Base-by-base conservation (phyloP, 2,797 vertebrate species). In the Melanotaenia nigrans region DNA sequence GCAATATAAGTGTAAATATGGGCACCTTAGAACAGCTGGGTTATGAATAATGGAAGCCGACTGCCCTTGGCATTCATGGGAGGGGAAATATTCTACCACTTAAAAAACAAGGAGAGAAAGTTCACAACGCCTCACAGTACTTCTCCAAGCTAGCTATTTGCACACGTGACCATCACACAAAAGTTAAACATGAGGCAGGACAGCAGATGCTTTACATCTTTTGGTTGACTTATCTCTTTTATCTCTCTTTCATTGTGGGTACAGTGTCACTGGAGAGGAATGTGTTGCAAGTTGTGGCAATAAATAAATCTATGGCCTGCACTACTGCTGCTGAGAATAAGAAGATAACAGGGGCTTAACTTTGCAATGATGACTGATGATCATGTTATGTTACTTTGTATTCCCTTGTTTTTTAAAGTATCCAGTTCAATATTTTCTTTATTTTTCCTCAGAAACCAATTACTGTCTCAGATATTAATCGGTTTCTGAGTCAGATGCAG, bases 1-100 rank as follows among this genome's bases (percentile, higher is more conserved):
- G 84, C 93, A 93, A 94, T 94, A 93, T 93, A 93, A 93, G 92
- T 94, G 92, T 94, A 92, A 94, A 94, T 94, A 89, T 85, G 84
- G 67, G 89, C 77, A 88, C 90, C 93, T 92, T 88, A 91, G 90
- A 94, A 92, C 90, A 93, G 91, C 91, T 92, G 92, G 89, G 75
- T 87, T 76, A 92, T 94, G 92, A 94, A 94, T 94, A 92, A 94
- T 94, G 91, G 84, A 94, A 70, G 60, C 76, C 64, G 79, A 75
- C 73, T 89, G 86, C 79, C 91, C 91, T 94, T 93, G 87, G 89
- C 94, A 94, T 94, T 93, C 91, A 93, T 88, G 84, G 87, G 88
- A 90, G 85, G 83, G 87, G 79, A 86, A 85, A 87, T 61, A 77
- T 83, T 85, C 86, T 88, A 90, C 88, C 91, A 93, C 87, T 93